Base-by-base conservation (phyloP, 2,113 vertebrate species). In the Cyanistes caeruleus region DNA sequence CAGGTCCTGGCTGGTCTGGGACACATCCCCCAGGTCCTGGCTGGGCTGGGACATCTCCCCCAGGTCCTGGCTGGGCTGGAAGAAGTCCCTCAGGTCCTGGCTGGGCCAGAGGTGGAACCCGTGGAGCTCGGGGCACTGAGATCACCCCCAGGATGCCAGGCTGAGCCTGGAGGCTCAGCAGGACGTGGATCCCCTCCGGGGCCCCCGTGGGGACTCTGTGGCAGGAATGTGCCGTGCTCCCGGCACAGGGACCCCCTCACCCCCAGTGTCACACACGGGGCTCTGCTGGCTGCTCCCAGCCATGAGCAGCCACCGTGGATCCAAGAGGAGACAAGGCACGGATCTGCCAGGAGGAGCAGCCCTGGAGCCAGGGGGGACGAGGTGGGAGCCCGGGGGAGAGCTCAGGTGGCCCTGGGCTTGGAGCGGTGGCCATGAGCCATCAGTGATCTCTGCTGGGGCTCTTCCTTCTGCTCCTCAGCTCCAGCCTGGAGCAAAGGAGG, bases 111-210 rank as follows among this genome's bases (percentile, higher is more conserved):
- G 11, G 9, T 11, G 56, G 13, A 13, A 8, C 5, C 5, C 0
- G 5, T 2, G 30, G 51, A 46, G 59, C 48, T 62, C 1, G 0
- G 16, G n/a, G 27, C 11, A 3, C 22, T 6, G 51, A 16, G n/a
- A 6, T 17, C 14, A 0, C 5, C 48, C 27, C 52, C 12, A 1
- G 21, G 80, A 13, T 1, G 5, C 12, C 0, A 0, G 0, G 0
- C 1, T 0, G 12, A 60, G 81, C 39, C 17, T 31, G 9, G 37
- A 21, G 46, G 10, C 46, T 43, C 14, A 16, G 43, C 43, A 15
- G 43, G 15, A 16, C 15, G 43, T 46, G 78, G 27, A 0, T 43
- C 23, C 31, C 23, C 21, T 48, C 37, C 23, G 1, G 43, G n/a
- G 41, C 28, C 49, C 65, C 1, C 6, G 28, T 2, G 39, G 52